phyloP scores from a whole-genome alignment of 2,888 invertebrate genomes.

The Terebella lapidaria region DNA sequence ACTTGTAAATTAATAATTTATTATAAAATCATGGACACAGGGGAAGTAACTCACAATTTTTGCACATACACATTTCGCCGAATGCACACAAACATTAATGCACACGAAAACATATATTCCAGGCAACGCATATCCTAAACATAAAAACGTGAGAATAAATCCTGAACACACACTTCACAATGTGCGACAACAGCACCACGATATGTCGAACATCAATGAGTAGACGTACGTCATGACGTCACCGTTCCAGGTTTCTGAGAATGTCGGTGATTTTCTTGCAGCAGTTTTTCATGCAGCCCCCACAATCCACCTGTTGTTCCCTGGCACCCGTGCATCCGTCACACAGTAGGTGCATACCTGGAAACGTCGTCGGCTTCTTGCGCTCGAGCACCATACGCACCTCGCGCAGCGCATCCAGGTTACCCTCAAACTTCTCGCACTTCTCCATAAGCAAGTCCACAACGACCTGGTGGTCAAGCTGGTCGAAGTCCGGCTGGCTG shows the following conservation, averaged over 20 bases:
- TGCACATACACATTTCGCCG: too few relatives aligned
- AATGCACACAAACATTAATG: too few relatives aligned
- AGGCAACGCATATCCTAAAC: too few relatives aligned
- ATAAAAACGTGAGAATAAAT: too few relatives aligned
- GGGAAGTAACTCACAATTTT: too few relatives aligned
- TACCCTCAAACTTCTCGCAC: slow-evolving; percentile 26
- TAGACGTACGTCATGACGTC: not conserved
- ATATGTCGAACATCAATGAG: too few relatives aligned
- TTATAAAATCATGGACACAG: too few relatives aligned
- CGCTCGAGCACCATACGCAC: slow-evolving; percentile 30
- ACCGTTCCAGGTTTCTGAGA: slow-evolving; percentile 17
- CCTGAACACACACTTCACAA: too few relatives aligned
- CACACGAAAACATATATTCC: too few relatives aligned
- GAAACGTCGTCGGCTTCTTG: slow-evolving; percentile 31
- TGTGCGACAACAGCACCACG: too few relatives aligned
- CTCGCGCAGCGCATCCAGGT: slow-evolving; percentile 25
- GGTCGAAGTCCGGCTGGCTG: slow-evolving; percentile 22
- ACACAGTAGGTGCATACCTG: slow-evolving; percentile 28
- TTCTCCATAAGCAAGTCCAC: slow-evolving; percentile 25
- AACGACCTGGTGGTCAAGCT: slow-evolving; percentile 20
- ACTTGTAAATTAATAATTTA: too few relatives aligned
- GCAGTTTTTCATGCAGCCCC: slow-evolving; percentile 26
- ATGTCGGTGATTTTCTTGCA: slow-evolving; percentile 27
- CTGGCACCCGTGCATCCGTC: slow-evolving; percentile 24
- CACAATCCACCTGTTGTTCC: slow-evolving; percentile 29